These are phyloP conservation scores for Platycnemis pennipes DNA, from an alignment of 2,888 invertebrate genomes.

Conservation along the genomic window DNA sequence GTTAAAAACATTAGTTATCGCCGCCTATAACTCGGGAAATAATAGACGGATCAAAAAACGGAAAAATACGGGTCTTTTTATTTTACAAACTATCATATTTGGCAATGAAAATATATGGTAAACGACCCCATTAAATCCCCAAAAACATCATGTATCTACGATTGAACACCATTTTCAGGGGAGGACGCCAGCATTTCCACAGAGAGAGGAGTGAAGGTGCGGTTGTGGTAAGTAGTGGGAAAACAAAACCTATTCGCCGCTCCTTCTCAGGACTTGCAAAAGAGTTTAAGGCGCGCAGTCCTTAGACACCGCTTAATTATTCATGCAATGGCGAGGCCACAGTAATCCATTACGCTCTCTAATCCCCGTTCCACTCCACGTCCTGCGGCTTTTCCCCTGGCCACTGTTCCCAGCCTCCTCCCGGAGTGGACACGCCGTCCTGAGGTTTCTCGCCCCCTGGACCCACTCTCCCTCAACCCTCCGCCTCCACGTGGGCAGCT, in stretches of 20 bases:
- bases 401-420: background rate
- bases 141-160: too few relatives aligned
- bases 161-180: too few relatives aligned
- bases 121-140: too few relatives aligned
- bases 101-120: too few relatives aligned
- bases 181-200: too few relatives aligned
- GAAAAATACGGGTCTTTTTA: too few relatives aligned
- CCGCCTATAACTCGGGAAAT: too few relatives aligned
- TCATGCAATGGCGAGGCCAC: constrained; percentile 30
- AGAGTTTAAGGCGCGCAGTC: background rate
- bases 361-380: background rate
- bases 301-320: constrained; percentile 47
- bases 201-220: background rate
- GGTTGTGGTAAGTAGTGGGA: background rate
- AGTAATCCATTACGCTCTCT: constrained; percentile 34
- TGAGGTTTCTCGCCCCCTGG: background rate
- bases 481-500: background rate
- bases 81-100: too few relatives aligned
- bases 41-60: too few relatives aligned
- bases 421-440: background rate
- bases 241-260: background rate
- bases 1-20: too few relatives aligned
- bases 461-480: background rate
- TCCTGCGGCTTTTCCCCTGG: constrained; percentile 7
- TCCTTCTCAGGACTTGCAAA: background rate